These are phyloP conservation scores for Sitophilus oryzae DNA, from an alignment of 1,140 invertebrate species.

Conservation along the genomic window DNA sequence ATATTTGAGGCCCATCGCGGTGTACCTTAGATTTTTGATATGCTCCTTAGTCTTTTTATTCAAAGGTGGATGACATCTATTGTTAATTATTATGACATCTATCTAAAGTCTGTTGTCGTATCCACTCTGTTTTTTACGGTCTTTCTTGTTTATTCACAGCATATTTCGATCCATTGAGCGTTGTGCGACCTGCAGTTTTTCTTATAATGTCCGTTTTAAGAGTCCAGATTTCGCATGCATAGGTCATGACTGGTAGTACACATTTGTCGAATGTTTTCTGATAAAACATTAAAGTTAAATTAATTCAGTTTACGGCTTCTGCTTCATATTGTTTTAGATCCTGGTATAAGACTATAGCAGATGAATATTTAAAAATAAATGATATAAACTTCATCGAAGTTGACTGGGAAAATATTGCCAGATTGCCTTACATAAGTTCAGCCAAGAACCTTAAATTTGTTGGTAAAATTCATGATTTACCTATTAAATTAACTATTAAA, in stretches of 20 bases:
- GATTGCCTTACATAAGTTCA: conserved; percentile 18
- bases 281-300: background rate
- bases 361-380: conserved; percentile 48
- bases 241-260: too few species aligned
- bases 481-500: background rate
- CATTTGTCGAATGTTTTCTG: too few species aligned
- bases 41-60: too few species aligned
- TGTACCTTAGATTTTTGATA: too few species aligned
- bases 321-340: conserved; percentile 9
- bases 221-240: too few species aligned
- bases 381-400: conserved; percentile 57
- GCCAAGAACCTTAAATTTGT: conserved; percentile 20
- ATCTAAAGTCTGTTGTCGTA: background rate
- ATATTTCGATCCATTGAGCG: too few species aligned
- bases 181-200: too few species aligned
- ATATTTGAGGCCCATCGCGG: too few species aligned
- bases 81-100: background rate
- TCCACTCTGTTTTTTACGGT: too few species aligned
- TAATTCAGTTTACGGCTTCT: background rate
- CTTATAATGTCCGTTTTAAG: too few species aligned
- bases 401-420: conserved; percentile 45
- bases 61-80: too few species aligned
- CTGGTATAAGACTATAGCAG: conserved; percentile 20
- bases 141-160: too few species aligned
- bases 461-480: conserved; percentile 10